A percentile compares a stretch with the other conserved stretches of the same genome.
phyloP scores from a whole-genome alignment of 2,888 invertebrate genomes.

The Subacronicta megacephala region DNA sequence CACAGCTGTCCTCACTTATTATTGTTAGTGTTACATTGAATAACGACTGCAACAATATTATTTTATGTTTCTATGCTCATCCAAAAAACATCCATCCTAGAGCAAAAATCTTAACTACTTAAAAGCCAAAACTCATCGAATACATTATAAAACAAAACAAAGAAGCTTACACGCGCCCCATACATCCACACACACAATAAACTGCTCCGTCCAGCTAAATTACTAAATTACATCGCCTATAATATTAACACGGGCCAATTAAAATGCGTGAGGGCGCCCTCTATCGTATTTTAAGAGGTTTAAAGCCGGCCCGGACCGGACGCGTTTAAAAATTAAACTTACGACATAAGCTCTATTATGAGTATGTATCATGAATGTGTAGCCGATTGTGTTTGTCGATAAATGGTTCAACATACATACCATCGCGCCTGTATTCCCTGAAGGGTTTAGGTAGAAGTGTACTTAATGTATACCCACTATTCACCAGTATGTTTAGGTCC shows the following conservation, averaged over 20 bases:
- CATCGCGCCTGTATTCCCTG: too few relatives aligned
- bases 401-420: conserved; percentile 15
- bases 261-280: conserved; percentile 67
- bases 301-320: conserved; percentile 56
- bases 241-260: conserved; percentile 72
- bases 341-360: conserved; percentile 60
- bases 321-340: conserved; percentile 71
- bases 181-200: conserved; percentile 8
- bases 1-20: too few relatives aligned
- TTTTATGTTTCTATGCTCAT: too few relatives aligned
- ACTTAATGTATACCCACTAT: too few relatives aligned
- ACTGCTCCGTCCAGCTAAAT: conserved; percentile 31
- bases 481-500: too few relatives aligned
- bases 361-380: conserved; percentile 26
- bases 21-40: too few relatives aligned
- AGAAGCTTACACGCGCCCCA: conserved; percentile 12
- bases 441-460: too few relatives aligned
- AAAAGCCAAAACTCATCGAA: too few relatives aligned
- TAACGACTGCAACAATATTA: too few relatives aligned
- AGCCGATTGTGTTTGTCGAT: conserved; percentile 11
- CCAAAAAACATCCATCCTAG: too few relatives aligned
- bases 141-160: conserved; percentile 15
- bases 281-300: conserved; percentile 65
- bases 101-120: too few relatives aligned
- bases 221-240: conserved; percentile 57